A percentile compares a stretch with the other conserved stretches of the same genome.
These are phyloP conservation scores for Folsomia candida DNA, from an alignment of 2,888 invertebrate species.

Conservation along the genomic window DNA sequence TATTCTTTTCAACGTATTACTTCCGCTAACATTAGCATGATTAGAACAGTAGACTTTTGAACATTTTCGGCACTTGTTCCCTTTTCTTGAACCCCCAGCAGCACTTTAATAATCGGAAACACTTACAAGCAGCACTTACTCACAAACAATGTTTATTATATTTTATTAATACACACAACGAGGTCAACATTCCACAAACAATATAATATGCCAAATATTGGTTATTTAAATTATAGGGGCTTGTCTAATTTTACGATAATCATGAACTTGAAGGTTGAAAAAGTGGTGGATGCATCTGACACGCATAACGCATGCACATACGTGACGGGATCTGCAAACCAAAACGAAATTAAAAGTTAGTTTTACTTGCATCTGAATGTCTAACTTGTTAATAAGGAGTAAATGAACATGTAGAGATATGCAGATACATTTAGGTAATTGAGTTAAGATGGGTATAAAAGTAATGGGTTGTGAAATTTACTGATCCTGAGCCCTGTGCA, in stretches of 20 bases:
- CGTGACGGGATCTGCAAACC: background rate
- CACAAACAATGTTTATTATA: background rate
- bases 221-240: background rate
- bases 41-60: too few relatives aligned
- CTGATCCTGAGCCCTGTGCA: too few relatives aligned
- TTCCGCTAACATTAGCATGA: too few relatives aligned
- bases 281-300: background rate
- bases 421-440: background rate
- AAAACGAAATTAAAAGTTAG: background rate
- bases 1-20: too few relatives aligned
- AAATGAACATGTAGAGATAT: background rate
- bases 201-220: too few relatives aligned
- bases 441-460: background rate
- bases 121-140: too few relatives aligned
- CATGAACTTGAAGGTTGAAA: background rate
- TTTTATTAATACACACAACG: too few relatives aligned
- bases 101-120: too few relatives aligned
- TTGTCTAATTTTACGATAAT: background rate
- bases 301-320: too few relatives aligned
- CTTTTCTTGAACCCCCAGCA: too few relatives aligned
- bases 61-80: background rate
- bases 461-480: background rate
- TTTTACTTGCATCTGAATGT: background rate
- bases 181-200: too few relatives aligned
- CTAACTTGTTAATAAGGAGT: background rate